Evolutionary conservation across 2,888 invertebrate species (phyloP).

Genomic region (Leptinotarsa peninsularis): DNA sequence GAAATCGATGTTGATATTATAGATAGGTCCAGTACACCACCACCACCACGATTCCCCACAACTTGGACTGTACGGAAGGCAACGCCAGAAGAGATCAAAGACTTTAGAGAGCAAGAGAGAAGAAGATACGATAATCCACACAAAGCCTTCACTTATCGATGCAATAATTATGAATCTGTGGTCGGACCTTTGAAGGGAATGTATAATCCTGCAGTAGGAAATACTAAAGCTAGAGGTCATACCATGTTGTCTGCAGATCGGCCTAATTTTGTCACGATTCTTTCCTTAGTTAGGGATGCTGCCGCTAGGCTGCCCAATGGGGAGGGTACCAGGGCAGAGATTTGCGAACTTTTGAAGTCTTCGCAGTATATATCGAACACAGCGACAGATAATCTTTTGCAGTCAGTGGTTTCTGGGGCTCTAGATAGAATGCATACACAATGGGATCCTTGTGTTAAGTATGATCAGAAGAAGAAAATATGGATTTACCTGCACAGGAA

Average conservation of each 20-base stretch:
- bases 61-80: conserved; percentile 87
- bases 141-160: conserved; percentile 84
- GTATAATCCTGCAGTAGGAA: conserved; percentile 74
- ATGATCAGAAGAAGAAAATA: conserved; percentile 89
- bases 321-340: conserved; percentile 91
- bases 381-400: conserved; percentile 74
- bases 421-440: conserved; percentile 91
- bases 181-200: conserved; percentile 79
- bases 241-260: conserved; percentile 83
- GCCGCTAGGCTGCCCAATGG: conserved; percentile 94
- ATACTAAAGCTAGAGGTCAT: conserved; percentile 81
- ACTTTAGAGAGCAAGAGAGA: conserved; percentile 84
- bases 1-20: conserved; percentile 61
- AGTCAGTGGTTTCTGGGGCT: conserved; percentile 90
- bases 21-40: conserved; percentile 67
- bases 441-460: conserved; percentile 93
- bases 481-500: conserved; percentile 96
- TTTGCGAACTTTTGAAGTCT: conserved; percentile 84
- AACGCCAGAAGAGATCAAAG: conserved; percentile 79
- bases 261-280: conserved; percentile 91
- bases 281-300: conserved; percentile 92
- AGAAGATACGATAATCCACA: conserved; percentile 89
- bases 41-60: conserved; percentile 75
- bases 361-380: conserved; percentile 72
- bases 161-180: conserved; percentile 87